Evolutionary conservation across 2,888 invertebrate species (phyloP), one percentile per base, ranked within the genome.

Genomic region (Sinodicranocentrus sp.): DNA sequence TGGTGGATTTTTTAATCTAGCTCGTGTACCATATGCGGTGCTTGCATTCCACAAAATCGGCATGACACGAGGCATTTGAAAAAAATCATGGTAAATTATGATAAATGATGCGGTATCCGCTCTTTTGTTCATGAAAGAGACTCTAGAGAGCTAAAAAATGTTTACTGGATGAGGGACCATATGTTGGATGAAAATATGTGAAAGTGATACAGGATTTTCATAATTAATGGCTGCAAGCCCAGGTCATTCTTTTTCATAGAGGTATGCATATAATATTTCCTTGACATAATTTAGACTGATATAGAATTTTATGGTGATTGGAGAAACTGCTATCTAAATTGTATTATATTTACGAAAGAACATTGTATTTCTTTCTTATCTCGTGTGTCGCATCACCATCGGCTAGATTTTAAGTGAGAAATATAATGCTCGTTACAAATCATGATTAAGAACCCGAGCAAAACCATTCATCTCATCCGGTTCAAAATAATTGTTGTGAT

Each of bases 1-100:
- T n/a, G n/a, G 52, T 52, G n/a, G 26, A 26, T 68, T 68, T 67
- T 77, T 77, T 43, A 76, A 70, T 59, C 59, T 79, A 33, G 72
- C 72, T 80, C 80, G 80, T 80, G 80, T 80, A 73, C 80, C 80
- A 80, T 80, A 80, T 80, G 80, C 72, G 65, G 43, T 65, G 43
- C 44, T 33, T 23, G 54, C 80, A 80, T 80, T 80, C 80, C 72
- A 65, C 17, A 39, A 72, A 72, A 79, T 79, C 79, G 71, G 65
- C 72, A 67, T 57, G 72, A 80, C 72, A 80, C 72, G 65, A 79
- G 79, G 71, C 71, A 79, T 71, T 48, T 63, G 52, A 48, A 80
- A 44, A 23, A 67, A 59, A 77, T 54, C 63, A 8, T 43, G 39
- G 2, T 44, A 79, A 80, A 80, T 80, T 80, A 80, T 80, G 80